These are phyloP conservation scores for Theristicus caerulescens DNA, from an alignment of 2,113 vertebrate species.

Conservation along the genomic window DNA sequence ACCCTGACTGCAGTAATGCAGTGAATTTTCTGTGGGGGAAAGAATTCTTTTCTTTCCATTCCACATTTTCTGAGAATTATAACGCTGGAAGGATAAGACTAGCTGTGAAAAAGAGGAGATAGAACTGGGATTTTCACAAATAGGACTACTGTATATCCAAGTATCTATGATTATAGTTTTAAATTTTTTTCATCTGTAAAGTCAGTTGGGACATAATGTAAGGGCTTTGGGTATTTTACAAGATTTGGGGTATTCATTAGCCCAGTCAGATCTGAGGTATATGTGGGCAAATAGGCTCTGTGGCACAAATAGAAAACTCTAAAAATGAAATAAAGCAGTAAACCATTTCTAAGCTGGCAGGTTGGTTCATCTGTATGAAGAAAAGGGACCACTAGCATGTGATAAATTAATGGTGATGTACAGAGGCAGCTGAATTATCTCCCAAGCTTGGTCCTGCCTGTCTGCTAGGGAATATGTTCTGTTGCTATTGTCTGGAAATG, in stretches of 20 bases:
- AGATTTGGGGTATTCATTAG: not conserved
- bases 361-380: not conserved
- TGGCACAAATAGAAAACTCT: not conserved
- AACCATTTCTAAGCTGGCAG: not conserved
- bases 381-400: not conserved
- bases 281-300: not conserved
- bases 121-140: not conserved
- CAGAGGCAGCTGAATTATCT: not conserved
- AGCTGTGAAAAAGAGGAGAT: not conserved
- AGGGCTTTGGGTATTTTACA: not conserved
- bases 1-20: not conserved
- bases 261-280: not conserved
- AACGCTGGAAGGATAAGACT: not conserved
- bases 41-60: not conserved
- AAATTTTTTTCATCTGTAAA: not conserved
- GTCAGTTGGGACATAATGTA: not conserved
- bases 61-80: not conserved
- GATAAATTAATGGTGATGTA: not conserved
- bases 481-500: not conserved
- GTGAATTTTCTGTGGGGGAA: not conserved
- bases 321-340: not conserved
- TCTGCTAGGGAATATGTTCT: not conserved
- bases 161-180: not conserved
- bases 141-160: not conserved
- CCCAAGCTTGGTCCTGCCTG: not conserved